phyloP scores from a whole-genome alignment of 1,140 invertebrate genomes.

The Macrosteles quadrilineatus region DNA sequence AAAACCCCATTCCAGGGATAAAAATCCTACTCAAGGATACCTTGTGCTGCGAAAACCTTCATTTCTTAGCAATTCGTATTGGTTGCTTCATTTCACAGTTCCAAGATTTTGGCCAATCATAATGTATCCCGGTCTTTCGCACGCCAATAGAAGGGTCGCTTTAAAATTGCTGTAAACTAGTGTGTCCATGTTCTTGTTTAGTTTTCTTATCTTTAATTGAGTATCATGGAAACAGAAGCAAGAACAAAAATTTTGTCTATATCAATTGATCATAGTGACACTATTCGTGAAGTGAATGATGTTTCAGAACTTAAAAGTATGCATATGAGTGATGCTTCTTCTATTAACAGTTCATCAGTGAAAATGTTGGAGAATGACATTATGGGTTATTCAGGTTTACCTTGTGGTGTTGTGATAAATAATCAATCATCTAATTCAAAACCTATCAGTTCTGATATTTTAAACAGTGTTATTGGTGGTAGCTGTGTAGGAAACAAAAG shows the following conservation, averaged over 20 bases:
- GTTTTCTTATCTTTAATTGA: not conserved
- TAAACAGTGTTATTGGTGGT: constrained; percentile 7
- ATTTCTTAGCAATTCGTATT: not conserved
- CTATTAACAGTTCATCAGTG: constrained; percentile 28
- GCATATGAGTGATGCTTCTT: not conserved
- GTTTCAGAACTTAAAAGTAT: not conserved
- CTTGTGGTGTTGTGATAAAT: constrained; percentile 34
- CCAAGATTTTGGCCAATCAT: not conserved
- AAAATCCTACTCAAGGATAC: too few species aligned
- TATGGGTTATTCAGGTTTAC: constrained; percentile 39
- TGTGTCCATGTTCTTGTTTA: constrained; percentile 1
- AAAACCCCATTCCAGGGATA: too few species aligned
- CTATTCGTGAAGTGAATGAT: not conserved
- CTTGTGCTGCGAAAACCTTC: not conserved
- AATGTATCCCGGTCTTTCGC: constrained; percentile 1
- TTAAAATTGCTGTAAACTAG: not conserved
- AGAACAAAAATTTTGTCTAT: not conserved
- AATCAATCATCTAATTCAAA: constrained; percentile 13
- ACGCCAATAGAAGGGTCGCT: constrained; percentile 1
- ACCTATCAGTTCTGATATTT: not conserved
- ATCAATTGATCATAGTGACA: constrained; percentile 5
- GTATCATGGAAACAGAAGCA: not conserved
- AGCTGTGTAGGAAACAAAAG: constrained; percentile 11
- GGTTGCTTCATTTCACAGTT: not conserved
- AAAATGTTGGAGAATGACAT: constrained; percentile 37